These are phyloP conservation scores for Mus musculus DNA, from an alignment of 2,113 vertebrate species.

Conservation along the genomic window GRCm39 chr2:153347001-153347500, in stretches of 20 bases:
- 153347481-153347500: not conserved
- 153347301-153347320: not conserved
- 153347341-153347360: not conserved
- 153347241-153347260: not conserved
- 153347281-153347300: not conserved
- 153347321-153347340: not conserved
- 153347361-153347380: not conserved
- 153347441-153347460: not conserved
- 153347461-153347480: not conserved
- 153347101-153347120: not conserved
- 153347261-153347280: not conserved
- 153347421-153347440: not conserved
- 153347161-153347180: not conserved
- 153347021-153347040: not conserved
- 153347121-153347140: not conserved
- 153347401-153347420: not conserved
- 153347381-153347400: not conserved
- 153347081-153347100: not conserved
- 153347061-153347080: not conserved
- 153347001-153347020: conserved; percentile 9
- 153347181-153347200: not conserved
- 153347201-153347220: conserved; percentile 54
- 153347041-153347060: no score
- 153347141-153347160: not conserved
- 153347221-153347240: conserved; percentile 26